Conservation (phyloP, 2,113 vertebrate genomes). For the Bagarius yarrelli region DNA sequence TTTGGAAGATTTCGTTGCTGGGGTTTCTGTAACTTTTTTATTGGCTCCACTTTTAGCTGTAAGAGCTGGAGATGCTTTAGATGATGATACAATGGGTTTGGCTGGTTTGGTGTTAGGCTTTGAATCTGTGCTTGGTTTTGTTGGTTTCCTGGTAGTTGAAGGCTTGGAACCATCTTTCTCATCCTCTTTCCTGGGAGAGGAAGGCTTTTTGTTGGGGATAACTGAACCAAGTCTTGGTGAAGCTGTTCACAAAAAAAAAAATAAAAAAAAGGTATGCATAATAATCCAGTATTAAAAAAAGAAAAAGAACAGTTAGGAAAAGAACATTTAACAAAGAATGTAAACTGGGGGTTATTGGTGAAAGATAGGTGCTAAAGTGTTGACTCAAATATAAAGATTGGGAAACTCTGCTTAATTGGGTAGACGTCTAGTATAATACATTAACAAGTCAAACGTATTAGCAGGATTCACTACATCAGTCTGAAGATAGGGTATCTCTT, state of each 20-base stretch:
- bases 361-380: neutral
- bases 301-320: neutral
- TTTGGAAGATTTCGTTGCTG: conserved; percentile 59
- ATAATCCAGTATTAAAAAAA: too few relatives aligned
- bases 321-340: neutral
- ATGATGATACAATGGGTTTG: conserved; percentile 61
- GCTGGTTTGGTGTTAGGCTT: conserved; percentile 74
- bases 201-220: conserved; percentile 71
- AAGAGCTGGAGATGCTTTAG: conserved; percentile 47
- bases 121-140: conserved; percentile 65
- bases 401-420: neutral
- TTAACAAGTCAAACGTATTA: neutral
- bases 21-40: conserved; percentile 56
- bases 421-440: neutral
- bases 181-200: conserved; percentile 82
- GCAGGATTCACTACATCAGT: neutral
- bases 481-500: conserved; percentile 46
- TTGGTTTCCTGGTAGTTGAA: conserved; percentile 73
- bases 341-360: neutral
- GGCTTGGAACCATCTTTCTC: conserved; percentile 67
- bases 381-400: neutral
- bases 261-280: too few relatives aligned
- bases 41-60: conserved; percentile 62
- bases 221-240: conserved; percentile 67
- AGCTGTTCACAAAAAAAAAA: conserved; percentile 64